Percentiles rank a stretch among this genome's conserved stretches.
These are phyloP conservation scores for Chionis minor DNA, from an alignment of 2,113 vertebrate genomes.

Conservation along the genomic window DNA sequence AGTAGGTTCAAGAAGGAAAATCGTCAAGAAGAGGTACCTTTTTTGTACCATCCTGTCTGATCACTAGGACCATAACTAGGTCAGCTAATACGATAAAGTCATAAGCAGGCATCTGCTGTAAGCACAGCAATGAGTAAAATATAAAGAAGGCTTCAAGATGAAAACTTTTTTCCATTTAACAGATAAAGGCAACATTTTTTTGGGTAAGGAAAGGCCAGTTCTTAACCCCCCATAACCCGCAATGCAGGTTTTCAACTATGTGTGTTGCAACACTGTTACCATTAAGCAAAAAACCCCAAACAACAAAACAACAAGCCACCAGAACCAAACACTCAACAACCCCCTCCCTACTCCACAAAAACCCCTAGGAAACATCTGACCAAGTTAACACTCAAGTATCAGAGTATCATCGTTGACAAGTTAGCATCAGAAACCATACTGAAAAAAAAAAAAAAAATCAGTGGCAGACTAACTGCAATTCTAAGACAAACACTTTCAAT, in stretches of 20 bases:
- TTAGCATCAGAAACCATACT: not conserved
- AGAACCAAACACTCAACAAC: not conserved
- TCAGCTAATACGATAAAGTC: not conserved
- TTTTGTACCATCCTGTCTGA: not conserved
- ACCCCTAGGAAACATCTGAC: not conserved
- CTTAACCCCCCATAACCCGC: not conserved
- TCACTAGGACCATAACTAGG: not conserved
- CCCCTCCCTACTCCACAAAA: not conserved
- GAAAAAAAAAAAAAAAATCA: not conserved
- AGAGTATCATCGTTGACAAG: not conserved
- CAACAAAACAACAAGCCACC: no score
- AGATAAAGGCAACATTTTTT: not conserved
- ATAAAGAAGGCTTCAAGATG: not conserved
- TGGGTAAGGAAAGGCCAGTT: not conserved
- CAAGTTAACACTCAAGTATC: not conserved
- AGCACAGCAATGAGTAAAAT: not conserved
- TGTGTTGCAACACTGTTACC: not conserved
- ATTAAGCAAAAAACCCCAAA: not conserved
- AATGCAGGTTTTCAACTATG: not conserved
- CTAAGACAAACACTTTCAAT: not conserved
- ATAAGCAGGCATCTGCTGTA: not conserved
- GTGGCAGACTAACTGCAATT: not conserved
- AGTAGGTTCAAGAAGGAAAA: not conserved
- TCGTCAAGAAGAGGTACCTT: not conserved
- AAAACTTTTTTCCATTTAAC: not conserved